Conservation (phyloP, 2,113 vertebrate species). For the Cyanocitta stelleri region DNA sequence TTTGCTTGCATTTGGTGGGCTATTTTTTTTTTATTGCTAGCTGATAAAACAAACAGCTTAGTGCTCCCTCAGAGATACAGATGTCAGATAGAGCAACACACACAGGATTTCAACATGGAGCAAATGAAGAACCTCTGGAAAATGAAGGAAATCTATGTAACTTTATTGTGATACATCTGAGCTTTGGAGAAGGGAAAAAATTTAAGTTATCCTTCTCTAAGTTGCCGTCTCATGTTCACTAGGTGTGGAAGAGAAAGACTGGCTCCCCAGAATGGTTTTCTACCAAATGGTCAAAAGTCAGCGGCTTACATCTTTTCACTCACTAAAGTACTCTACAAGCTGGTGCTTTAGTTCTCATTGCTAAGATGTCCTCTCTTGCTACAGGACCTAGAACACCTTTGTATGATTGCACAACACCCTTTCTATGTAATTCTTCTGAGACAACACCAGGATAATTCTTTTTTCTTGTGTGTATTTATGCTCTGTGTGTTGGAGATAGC, state of each 20-base stretch:
- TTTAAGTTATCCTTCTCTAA: background rate
- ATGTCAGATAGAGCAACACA: background rate
- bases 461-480: background rate
- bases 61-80: constrained; percentile 5
- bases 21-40: background rate
- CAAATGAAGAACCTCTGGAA: background rate
- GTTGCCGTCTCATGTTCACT: background rate
- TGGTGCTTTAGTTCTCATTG: background rate
- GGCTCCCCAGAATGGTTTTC: background rate
- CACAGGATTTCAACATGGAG: background rate
- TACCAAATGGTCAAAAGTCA: background rate
- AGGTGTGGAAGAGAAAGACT: background rate
- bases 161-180: background rate
- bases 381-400: background rate
- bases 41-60: constrained; percentile 32
- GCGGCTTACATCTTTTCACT: background rate
- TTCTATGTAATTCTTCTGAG: background rate
- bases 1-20: background rate
- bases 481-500: background rate
- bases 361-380: background rate
- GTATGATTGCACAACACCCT: background rate
- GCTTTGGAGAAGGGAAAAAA: background rate
- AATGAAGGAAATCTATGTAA: background rate
- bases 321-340: background rate
- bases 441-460: background rate